A percentile compares a stretch with the other conserved stretches of the same genome.
Evolutionary conservation across 2,888 invertebrate species (phyloP).

Genomic region (Lochmaea crataegi): DNA sequence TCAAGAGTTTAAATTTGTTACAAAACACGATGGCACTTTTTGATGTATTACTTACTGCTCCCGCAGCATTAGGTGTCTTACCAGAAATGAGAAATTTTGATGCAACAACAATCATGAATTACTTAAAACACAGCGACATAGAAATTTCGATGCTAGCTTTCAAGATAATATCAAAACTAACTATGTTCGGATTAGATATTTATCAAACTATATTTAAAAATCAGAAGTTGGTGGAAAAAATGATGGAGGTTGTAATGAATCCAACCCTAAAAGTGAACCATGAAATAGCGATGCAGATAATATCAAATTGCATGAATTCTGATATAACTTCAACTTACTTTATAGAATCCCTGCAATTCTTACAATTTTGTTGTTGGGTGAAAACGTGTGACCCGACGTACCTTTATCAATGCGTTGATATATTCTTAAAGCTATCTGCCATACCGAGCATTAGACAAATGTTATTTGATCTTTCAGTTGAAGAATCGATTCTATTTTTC

Average conservation of each 20-base stretch:
- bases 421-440: conserved; percentile 52
- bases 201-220: conserved; percentile 51
- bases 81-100: conserved; percentile 50
- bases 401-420: conserved; percentile 44
- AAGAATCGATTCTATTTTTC: conserved; percentile 54
- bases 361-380: conserved; percentile 55
- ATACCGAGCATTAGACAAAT: conserved; percentile 53
- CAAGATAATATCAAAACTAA: conserved; percentile 51
- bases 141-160: conserved; percentile 45
- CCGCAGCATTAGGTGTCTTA: conserved; percentile 48
- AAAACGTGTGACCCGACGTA: conserved; percentile 52
- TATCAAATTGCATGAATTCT: conserved; percentile 53
- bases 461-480: conserved; percentile 56
- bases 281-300: conserved; percentile 49
- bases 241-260: conserved; percentile 53
- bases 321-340: conserved; percentile 54
- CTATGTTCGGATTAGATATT: conserved; percentile 49
- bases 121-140: conserved; percentile 43
- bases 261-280: conserved; percentile 42
- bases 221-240: conserved; percentile 51
- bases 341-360: conserved; percentile 54
- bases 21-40: conserved; percentile 51
- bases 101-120: conserved; percentile 44
- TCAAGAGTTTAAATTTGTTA: conserved; percentile 47
- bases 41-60: conserved; percentile 49